Conservation (phyloP, 2,888 invertebrate species). For the Laothoe populi region DNA sequence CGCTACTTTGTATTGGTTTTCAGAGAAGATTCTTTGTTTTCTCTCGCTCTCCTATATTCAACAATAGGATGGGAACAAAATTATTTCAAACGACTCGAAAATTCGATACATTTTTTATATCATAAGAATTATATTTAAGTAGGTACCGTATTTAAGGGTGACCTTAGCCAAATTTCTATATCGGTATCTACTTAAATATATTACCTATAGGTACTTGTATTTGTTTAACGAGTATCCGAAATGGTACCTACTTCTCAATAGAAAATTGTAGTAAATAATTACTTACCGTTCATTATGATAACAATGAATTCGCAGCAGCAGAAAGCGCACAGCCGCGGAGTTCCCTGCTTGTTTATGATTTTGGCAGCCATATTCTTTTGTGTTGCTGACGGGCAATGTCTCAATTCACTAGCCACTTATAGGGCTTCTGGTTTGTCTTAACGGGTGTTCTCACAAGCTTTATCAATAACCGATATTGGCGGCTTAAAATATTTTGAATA, state of each 20-base stretch:
- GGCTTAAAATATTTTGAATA: background rate
- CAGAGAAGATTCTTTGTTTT: background rate
- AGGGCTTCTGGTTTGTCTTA: too few relatives aligned
- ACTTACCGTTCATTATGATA: conserved; percentile 49
- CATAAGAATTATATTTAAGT: too few relatives aligned
- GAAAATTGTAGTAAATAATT: conserved; percentile 7
- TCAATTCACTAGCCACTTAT: too few relatives aligned
- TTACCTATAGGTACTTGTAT: too few relatives aligned
- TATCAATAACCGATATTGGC: background rate
- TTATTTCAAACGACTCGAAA: background rate
- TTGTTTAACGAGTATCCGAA: too few relatives aligned
- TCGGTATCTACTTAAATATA: too few relatives aligned
- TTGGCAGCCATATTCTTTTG: background rate
- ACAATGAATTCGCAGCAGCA: conserved; percentile 56
- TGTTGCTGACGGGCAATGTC: background rate
- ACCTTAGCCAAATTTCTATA: too few relatives aligned
- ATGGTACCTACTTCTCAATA: too few relatives aligned
- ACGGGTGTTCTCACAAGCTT: background rate
- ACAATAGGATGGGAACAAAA: background rate
- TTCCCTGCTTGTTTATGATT: conserved; percentile 16
- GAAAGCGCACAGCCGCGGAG: conserved; percentile 49
- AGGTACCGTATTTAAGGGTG: too few relatives aligned
- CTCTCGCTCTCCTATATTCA: too few relatives aligned
- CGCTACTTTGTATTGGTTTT: background rate
- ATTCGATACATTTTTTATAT: too few relatives aligned